Percentiles rank a stretch among this genome's conserved stretches.
These are phyloP conservation scores for Menidia menidia DNA, from an alignment of 2,797 vertebrate genomes.

Conservation along the genomic window DNA sequence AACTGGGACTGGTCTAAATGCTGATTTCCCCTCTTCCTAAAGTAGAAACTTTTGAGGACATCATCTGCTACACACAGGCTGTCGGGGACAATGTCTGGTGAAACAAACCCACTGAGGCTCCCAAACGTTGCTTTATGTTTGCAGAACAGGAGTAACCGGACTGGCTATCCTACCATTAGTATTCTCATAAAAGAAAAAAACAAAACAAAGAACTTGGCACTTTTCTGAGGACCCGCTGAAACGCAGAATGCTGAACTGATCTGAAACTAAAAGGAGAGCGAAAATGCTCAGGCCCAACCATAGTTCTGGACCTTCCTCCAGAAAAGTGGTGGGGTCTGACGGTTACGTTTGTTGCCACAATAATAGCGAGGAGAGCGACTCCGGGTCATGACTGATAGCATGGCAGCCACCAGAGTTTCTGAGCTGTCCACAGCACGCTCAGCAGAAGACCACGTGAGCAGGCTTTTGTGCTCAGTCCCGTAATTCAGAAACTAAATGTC, in stretches of 20 bases:
- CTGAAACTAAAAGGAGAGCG: no score
- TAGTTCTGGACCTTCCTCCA: neutral
- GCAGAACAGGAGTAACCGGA: neutral
- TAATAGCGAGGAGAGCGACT: neutral
- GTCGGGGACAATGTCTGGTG: neutral
- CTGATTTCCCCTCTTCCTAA: no score
- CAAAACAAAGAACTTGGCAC: neutral
- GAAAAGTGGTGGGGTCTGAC: no score
- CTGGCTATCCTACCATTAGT: neutral
- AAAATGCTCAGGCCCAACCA: no score
- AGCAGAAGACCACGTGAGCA: no score
- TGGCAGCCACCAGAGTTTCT: neutral
- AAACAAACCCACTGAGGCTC: neutral
- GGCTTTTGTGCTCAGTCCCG: neutral
- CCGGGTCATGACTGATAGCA: neutral
- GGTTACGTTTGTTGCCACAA: neutral
- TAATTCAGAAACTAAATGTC: slow-evolving; percentile 11
- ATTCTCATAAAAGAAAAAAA: slow-evolving; percentile 10
- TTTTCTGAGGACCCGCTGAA: neutral
- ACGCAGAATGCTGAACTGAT: neutral
- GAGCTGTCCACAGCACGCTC: no score
- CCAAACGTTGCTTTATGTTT: neutral
- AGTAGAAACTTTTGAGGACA: neutral
- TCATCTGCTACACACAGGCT: neutral
- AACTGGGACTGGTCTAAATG: no score